Evolutionary conservation across 2,797 vertebrate genomes (phyloP).

Genomic region (Amblyraja radiata): DNA sequence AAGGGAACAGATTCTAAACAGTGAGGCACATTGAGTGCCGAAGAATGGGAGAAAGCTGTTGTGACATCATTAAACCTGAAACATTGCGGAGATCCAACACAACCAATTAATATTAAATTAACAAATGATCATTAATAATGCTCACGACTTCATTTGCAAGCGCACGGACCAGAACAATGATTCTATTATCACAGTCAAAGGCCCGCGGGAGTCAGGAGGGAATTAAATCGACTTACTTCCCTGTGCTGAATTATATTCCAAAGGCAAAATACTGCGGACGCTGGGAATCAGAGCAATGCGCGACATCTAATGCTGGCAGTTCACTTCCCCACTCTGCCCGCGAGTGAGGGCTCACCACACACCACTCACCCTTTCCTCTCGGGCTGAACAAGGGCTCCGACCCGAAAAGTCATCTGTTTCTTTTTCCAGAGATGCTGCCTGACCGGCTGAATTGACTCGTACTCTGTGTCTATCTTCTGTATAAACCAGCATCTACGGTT

Average conservation of each 20-base stretch:
- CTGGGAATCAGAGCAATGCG: too few species aligned
- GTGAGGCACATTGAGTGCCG: constrained; percentile 51
- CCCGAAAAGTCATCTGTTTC: too few species aligned
- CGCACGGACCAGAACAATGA: constrained; percentile 11
- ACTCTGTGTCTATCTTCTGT: too few species aligned
- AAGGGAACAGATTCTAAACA: constrained; percentile 53
- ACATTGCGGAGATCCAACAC: constrained; percentile 31
- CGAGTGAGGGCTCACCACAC: constrained; percentile 71
- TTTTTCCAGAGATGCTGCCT: too few species aligned
- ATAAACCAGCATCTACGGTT: too few species aligned
- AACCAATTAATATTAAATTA: constrained; percentile 32
- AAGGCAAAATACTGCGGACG: too few species aligned
- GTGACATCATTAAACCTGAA: constrained; percentile 52
- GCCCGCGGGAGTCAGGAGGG: not conserved
- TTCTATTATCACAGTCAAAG: not conserved
- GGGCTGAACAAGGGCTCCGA: too few species aligned
- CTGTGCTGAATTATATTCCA: not conserved
- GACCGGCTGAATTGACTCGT: too few species aligned
- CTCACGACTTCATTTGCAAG: constrained; percentile 17
- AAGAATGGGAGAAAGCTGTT: constrained; percentile 48
- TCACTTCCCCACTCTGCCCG: constrained; percentile 48
- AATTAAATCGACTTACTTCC: not conserved
- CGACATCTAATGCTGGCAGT: constrained; percentile 46
- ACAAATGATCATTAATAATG: constrained; percentile 29
- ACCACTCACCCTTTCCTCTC: constrained; percentile 72